Percentiles rank a stretch among this genome's conserved stretches.
Evolutionary conservation across 2,888 invertebrate species (phyloP).

Genomic region (Amphipyra tragopoginis): DNA sequence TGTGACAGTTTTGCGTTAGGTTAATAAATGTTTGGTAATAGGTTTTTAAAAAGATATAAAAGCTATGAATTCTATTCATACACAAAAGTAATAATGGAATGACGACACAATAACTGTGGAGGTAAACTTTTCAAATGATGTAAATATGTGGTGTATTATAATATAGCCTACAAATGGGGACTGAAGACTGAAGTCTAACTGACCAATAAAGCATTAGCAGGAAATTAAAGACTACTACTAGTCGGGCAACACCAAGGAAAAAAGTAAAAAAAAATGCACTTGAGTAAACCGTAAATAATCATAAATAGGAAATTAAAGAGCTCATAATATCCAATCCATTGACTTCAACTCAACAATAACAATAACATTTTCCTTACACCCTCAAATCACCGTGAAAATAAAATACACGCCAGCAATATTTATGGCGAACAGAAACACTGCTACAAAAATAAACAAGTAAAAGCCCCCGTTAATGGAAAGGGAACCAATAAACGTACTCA

Average conservation of each 20-base stretch:
- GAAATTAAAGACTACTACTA: neutral
- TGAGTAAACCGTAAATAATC: too few species aligned
- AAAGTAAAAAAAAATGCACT: too few species aligned
- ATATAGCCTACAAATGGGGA: neutral
- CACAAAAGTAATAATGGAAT: too few species aligned
- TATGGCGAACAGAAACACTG: slow-evolving; percentile 29
- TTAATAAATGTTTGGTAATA: too few species aligned
- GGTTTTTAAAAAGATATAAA: too few species aligned
- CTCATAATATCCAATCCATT: neutral
- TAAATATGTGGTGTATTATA: neutral
- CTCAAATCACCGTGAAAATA: slow-evolving; percentile 19
- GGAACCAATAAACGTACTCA: slow-evolving; percentile 61
- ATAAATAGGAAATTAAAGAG: neutral
- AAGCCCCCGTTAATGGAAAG: slow-evolving; percentile 33
- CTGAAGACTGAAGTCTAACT: too few species aligned
- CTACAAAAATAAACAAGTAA: slow-evolving; percentile 50
- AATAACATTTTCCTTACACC: neutral
- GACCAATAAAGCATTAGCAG: too few species aligned
- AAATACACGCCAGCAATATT: slow-evolving; percentile 27
- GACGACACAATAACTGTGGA: too few species aligned
- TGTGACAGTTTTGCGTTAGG: neutral
- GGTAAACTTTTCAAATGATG: too few species aligned
- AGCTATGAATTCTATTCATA: too few species aligned
- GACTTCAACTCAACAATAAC: neutral
- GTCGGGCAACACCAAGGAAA: too few species aligned